phyloP scores from a whole-genome alignment of 2,888 invertebrate species.

The Gandaritis pyraliata region DNA sequence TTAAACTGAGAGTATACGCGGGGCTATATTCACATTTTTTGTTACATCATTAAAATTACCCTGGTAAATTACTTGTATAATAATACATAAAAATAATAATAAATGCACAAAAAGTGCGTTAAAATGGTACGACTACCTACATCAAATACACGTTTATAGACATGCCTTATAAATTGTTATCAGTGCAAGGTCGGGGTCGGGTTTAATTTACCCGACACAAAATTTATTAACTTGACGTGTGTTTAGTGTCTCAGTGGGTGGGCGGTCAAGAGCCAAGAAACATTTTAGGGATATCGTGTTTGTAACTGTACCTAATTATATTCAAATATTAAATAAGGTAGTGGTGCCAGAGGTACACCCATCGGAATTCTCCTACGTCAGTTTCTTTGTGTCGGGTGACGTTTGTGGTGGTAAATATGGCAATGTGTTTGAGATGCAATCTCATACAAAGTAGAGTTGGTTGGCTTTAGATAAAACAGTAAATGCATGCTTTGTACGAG shows the following conservation, averaged over 20 bases:
- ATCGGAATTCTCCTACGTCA: constrained; percentile 8
- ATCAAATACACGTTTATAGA: constrained; percentile 26
- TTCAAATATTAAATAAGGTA: too few species aligned
- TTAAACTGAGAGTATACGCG: constrained; percentile 31
- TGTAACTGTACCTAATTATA: background rate
- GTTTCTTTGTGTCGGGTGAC: constrained; percentile 9
- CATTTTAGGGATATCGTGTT: background rate
- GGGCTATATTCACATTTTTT: constrained; percentile 30
- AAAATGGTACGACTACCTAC: constrained; percentile 40
- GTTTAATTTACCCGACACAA: constrained; percentile 13
- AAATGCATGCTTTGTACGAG: background rate
- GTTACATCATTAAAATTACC: constrained; percentile 62
- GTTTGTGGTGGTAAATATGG: constrained; percentile 9
- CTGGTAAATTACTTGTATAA: constrained; percentile 72
- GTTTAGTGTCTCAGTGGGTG: background rate
- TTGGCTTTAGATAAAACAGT: too few species aligned
- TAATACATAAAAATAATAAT: constrained; percentile 67
- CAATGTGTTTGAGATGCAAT: constrained; percentile 21
- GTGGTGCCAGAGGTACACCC: constrained; percentile 4
- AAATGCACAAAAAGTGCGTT: constrained; percentile 74
- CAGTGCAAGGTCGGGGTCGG: constrained; percentile 49
- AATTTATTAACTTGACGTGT: background rate
- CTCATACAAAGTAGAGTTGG: constrained; percentile 1
- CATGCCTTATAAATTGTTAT: constrained; percentile 17
- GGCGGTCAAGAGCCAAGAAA: background rate